Conservation (phyloP, 53 echinoderm and acorn worm genomes). For the Holothuria leucospilota region DNA sequence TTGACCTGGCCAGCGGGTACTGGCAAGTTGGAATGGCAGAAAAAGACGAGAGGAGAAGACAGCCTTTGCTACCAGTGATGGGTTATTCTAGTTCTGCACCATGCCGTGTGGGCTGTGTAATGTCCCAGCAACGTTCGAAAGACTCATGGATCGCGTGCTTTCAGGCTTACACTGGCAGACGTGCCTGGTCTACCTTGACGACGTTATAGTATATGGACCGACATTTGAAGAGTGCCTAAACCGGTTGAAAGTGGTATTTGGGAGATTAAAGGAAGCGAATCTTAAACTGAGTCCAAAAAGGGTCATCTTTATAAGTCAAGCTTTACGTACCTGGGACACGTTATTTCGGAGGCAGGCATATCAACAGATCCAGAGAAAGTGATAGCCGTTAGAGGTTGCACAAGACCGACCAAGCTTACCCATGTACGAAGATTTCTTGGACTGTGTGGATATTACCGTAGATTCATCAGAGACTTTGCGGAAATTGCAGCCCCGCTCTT, state of each 20-base stretch:
- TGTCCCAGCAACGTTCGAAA: constrained; percentile 66
- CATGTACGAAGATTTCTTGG: constrained; percentile 65
- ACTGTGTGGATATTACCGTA: constrained; percentile 62
- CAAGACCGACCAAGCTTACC: constrained; percentile 48
- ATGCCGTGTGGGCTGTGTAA: constrained; percentile 69
- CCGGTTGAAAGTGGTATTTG: constrained; percentile 41
- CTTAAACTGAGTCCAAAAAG: constrained; percentile 62
- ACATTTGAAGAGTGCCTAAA: constrained; percentile 43
- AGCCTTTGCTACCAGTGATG: constrained; percentile 43
- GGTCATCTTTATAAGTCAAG: constrained; percentile 46
- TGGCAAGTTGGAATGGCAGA: constrained; percentile 42
- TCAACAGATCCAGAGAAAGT: constrained; percentile 64
- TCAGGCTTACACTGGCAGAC: constrained; percentile 67
- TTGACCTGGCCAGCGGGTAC: constrained; percentile 49
- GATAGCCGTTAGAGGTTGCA: constrained; percentile 55
- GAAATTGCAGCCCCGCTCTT: constrained; percentile 61
- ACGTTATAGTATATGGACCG: constrained; percentile 56
- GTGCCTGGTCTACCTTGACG: constrained; percentile 67
- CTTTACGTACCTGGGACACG: constrained; percentile 66
- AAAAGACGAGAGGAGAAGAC: constrained; percentile 44
- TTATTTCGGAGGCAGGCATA: constrained; percentile 66
- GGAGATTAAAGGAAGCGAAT: constrained; percentile 1
- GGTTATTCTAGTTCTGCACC: constrained; percentile 54
- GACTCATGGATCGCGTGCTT: constrained; percentile 64
- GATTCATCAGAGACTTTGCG: constrained; percentile 55